A percentile compares a stretch with the other conserved stretches of the same genome.
These are phyloP conservation scores for Alcedo atthis DNA, from an alignment of 2,797 vertebrate species.

Conservation along the genomic window DNA sequence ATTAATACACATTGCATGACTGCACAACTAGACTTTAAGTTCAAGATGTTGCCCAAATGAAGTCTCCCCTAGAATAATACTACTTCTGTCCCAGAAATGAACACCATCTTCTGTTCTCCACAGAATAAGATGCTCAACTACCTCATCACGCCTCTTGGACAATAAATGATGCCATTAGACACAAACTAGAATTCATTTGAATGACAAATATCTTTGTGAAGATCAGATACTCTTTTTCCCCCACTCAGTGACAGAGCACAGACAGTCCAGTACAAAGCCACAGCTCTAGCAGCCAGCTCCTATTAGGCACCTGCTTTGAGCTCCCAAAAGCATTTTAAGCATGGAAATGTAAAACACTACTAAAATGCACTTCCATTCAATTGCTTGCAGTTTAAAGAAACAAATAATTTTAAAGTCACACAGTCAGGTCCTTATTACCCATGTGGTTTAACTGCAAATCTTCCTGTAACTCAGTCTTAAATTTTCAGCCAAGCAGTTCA, in stretches of 20 bases:
- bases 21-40: not conserved
- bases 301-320: not conserved
- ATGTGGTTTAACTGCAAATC: not conserved
- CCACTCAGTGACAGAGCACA: not conserved
- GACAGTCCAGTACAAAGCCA: not conserved
- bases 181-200: not conserved
- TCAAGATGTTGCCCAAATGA: not conserved
- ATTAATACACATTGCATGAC: not conserved
- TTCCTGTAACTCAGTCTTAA: not conserved
- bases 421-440: not conserved
- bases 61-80: not conserved
- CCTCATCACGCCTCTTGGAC: constrained; percentile 50
- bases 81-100: not conserved
- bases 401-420: not conserved
- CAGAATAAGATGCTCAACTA: constrained; percentile 34
- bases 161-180: not conserved
- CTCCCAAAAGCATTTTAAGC: not conserved
- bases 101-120: not conserved
- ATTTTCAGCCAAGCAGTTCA: not conserved
- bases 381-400: not conserved
- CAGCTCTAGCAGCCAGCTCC: not conserved
- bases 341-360: not conserved
- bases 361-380: not conserved
- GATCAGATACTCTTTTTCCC: not conserved
- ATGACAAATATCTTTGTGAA: not conserved